A percentile compares a stretch with the other conserved stretches of the same genome.
These are phyloP conservation scores for Cepaea hortensis DNA, from an alignment of 2,888 invertebrate genomes.

Conservation along the genomic window DNA sequence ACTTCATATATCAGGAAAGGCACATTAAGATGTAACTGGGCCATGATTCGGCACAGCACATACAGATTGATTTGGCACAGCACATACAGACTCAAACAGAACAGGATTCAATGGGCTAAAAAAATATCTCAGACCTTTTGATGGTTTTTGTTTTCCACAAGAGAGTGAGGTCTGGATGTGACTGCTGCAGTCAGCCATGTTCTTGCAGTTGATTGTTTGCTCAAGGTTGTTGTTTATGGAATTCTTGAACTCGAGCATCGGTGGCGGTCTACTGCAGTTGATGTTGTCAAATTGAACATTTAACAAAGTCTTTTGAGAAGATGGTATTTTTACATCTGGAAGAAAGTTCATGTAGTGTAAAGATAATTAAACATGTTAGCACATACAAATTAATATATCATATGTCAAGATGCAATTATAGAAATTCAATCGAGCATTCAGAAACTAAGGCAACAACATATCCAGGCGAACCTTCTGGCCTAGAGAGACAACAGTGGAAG, in stretches of 20 bases:
- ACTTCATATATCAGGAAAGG: no score
- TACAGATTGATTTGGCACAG: no score
- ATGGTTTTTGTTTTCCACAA: not conserved
- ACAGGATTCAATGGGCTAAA: not conserved
- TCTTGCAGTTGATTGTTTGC: not conserved
- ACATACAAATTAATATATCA: not conserved
- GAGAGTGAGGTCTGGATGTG: not conserved
- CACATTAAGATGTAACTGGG: no score
- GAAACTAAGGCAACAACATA: no score
- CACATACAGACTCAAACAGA: not conserved
- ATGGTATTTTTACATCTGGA: conserved; percentile 1
- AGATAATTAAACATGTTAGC: not conserved
- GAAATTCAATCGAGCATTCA: no score
- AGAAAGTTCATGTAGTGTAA: not conserved
- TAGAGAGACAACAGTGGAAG: no score
- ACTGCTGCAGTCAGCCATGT: not conserved
- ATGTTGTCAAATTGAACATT: not conserved
- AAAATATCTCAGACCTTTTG: not conserved
- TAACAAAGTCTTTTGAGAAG: not conserved
- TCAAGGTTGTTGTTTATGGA: conserved; percentile 6
- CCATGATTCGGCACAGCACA: no score
- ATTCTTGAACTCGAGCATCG: not conserved
- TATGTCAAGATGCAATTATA: not conserved
- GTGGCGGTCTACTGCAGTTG: not conserved
- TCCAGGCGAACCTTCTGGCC: no score